phyloP scores from a whole-genome alignment of 1,140 invertebrate genomes.

The Pachypeltis micranthus region DNA sequence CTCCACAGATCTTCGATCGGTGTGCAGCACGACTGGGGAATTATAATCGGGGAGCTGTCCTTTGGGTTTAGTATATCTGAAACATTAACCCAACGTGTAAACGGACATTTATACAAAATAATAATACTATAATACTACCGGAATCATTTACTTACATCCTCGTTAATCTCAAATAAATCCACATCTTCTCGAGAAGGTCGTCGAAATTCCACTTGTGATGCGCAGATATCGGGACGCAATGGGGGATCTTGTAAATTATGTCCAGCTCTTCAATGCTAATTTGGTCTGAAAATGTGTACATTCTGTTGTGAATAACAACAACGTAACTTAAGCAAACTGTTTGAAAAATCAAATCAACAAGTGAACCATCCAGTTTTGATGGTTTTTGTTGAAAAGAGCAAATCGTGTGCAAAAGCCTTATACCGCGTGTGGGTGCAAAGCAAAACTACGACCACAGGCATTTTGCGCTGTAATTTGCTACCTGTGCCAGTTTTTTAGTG shows the following conservation, averaged over 20 bases:
- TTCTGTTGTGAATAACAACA: too few species aligned
- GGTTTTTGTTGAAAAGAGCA: background rate
- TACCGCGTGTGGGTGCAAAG: too few species aligned
- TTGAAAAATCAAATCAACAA: too few species aligned
- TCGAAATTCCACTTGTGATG: slow-evolving; percentile 99
- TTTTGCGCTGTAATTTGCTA: too few species aligned
- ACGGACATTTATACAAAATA: background rate
- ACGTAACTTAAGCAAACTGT: too few species aligned
- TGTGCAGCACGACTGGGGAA: slow-evolving; percentile 87
- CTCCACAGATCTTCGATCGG: slow-evolving; percentile 76
- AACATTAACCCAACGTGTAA: background rate
- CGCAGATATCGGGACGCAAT: slow-evolving; percentile 97
- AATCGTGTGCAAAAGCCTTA: too few species aligned
- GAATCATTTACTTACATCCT: slow-evolving; percentile 85
- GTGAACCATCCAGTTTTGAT: slow-evolving; percentile 7
- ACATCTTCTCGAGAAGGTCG: slow-evolving; percentile 97
- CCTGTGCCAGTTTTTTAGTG: too few species aligned
- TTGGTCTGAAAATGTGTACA: slow-evolving; percentile 52
- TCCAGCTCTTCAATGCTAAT: slow-evolving; percentile 94
- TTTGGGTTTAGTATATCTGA: slow-evolving; percentile 62
- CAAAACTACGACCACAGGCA: too few species aligned
- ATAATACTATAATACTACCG: background rate
- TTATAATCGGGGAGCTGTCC: slow-evolving; percentile 97
- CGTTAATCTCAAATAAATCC: slow-evolving; percentile 91
- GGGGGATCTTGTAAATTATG: slow-evolving; percentile 97